phyloP scores from a whole-genome alignment of 1,140 invertebrate genomes.

The Drosophila azteca region DNA sequence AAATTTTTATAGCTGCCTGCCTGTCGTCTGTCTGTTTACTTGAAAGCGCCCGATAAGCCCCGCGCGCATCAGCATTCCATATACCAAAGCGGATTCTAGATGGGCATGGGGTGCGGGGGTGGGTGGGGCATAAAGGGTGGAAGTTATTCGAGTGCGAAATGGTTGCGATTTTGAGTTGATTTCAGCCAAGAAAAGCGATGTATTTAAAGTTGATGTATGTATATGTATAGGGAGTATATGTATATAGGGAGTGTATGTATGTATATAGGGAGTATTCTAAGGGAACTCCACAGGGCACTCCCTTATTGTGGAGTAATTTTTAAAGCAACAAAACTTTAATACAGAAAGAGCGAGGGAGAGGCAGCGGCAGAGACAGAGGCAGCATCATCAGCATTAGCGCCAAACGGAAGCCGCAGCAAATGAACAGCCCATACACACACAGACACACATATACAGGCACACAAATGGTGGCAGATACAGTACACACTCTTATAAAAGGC shows the following conservation, averaged over 20 bases:
- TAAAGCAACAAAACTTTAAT: constrained; percentile 51
- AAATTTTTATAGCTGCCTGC: constrained; percentile 74
- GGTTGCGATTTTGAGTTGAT: background rate
- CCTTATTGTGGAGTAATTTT: constrained; percentile 14
- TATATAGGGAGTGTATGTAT: too few relatives aligned
- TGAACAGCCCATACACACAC: constrained; percentile 47
- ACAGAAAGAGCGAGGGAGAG: constrained; percentile 8
- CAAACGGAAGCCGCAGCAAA: constrained; percentile 59
- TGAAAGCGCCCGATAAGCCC: constrained; percentile 61
- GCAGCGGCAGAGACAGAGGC: background rate
- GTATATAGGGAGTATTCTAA: background rate
- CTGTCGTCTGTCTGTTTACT: constrained; percentile 53
- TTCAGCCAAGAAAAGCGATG: too few relatives aligned
- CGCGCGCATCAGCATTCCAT: constrained; percentile 63
- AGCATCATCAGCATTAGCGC: constrained; percentile 43
- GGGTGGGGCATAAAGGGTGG: constrained; percentile 36
- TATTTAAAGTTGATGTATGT: too few relatives aligned
- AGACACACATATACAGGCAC: background rate
- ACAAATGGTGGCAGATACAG: background rate
- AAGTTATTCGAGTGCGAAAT: constrained; percentile 4
- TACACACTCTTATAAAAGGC: background rate
- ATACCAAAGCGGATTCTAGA: constrained; percentile 61
- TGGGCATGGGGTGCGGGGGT: constrained; percentile 5
- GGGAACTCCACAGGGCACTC: background rate
- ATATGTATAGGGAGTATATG: too few relatives aligned